Evolutionary conservation across 2,888 invertebrate genomes (phyloP).

Genomic region (Smittia aterrima): DNA sequence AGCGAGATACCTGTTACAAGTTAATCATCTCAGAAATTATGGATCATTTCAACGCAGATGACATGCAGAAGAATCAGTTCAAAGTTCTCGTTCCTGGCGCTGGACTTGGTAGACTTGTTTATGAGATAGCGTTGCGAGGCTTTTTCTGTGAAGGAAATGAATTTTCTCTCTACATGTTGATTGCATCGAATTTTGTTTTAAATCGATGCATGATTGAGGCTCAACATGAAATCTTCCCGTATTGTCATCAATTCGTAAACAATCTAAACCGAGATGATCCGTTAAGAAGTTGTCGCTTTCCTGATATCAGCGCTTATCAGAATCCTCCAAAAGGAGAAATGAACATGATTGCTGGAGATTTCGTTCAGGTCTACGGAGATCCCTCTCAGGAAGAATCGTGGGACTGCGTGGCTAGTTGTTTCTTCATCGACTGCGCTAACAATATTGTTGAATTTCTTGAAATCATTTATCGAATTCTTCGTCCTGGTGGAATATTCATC

Average conservation of each 20-base stretch:
- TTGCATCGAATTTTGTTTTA: conserved; percentile 92
- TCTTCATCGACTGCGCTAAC: conserved; percentile 97
- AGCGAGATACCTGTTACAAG: conserved; percentile 82
- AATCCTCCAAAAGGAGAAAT: conserved; percentile 64
- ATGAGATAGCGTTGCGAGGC: conserved; percentile 87
- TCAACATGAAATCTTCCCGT: conserved; percentile 82
- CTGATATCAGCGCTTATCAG: conserved; percentile 79
- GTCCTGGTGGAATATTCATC: conserved; percentile 86
- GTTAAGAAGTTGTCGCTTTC: conserved; percentile 73
- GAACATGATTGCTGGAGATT: conserved; percentile 97
- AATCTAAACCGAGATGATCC: conserved; percentile 80
- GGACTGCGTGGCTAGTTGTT: conserved; percentile 94
- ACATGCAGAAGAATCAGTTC: conserved; percentile 54
- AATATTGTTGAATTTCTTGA: conserved; percentile 95
- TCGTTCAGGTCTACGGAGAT: conserved; percentile 69
- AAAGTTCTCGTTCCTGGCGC: conserved; percentile 82
- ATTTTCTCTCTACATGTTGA: conserved; percentile 95
- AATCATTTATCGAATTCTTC: conserved; percentile 83
- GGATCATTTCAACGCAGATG: conserved; percentile 65
- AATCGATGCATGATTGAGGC: conserved; percentile 66
- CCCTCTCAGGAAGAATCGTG: conserved; percentile 60
- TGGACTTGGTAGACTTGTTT: conserved; percentile 91
- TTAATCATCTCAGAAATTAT: conserved; percentile 86
- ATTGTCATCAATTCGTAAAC: conserved; percentile 94
- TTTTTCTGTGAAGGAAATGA: conserved; percentile 96